phyloP scores from a whole-genome alignment of 2,888 invertebrate species.

The Apamea crenata region DNA sequence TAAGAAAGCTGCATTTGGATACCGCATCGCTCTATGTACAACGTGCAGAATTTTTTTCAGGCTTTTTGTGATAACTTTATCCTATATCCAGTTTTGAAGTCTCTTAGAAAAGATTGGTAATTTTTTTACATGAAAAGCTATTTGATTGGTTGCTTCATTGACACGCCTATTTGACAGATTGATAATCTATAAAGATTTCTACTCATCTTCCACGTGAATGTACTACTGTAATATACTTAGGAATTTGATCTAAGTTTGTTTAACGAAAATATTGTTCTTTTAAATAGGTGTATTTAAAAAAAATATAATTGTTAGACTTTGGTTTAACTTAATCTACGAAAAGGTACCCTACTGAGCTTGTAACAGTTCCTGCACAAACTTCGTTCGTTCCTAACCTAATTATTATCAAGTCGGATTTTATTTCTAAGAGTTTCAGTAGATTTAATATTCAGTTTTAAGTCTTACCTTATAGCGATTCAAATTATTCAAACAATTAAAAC shows the following conservation, averaged over 20 bases:
- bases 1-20: slow-evolving; percentile 7
- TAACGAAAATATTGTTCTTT: not conserved
- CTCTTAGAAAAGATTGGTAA: not conserved
- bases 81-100: not conserved
- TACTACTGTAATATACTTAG: not conserved
- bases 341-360: not conserved
- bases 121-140: not conserved
- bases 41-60: not conserved
- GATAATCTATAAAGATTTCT: not conserved
- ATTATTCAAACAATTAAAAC: not conserved
- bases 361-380: not conserved
- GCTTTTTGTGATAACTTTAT: not conserved
- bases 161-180: not conserved
- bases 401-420: not conserved
- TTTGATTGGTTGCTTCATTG: not conserved
- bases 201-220: not conserved
- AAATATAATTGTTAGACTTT: not conserved
- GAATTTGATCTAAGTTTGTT: not conserved
- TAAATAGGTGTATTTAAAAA: not conserved
- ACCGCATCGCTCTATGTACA: not conserved
- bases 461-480: slow-evolving; percentile 11
- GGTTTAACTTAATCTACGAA: not conserved
- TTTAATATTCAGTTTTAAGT: not conserved
- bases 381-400: not conserved
- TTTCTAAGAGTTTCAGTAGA: not conserved